Evolutionary conservation across 2,797 vertebrate genomes (phyloP).

Genomic region (Chrosomus eos): DNA sequence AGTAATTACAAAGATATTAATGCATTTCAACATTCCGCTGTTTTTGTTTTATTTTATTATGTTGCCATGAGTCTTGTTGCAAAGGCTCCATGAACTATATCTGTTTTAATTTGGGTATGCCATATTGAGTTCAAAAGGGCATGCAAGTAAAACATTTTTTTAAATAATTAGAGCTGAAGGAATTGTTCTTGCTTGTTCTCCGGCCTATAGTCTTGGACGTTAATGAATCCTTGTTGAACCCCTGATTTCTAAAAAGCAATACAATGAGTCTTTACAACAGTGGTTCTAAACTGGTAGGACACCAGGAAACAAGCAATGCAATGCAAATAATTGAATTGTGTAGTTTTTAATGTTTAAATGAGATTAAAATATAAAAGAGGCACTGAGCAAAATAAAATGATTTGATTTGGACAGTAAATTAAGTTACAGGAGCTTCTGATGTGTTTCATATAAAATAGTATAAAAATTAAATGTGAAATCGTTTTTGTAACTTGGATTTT

Average conservation of each 20-base stretch:
- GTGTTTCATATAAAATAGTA: background rate
- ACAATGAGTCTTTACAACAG: background rate
- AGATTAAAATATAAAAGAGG: background rate
- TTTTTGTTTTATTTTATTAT: constrained; percentile 26
- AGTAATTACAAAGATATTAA: constrained; percentile 69
- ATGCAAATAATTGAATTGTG: background rate
- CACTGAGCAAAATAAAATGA: background rate
- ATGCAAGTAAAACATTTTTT: background rate
- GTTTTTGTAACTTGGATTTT: background rate
- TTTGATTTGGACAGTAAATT: background rate
- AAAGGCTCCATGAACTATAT: background rate
- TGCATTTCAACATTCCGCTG: constrained; percentile 60
- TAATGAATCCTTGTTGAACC: background rate
- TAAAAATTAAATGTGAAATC: background rate
- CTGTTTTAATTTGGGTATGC: constrained; percentile 10
- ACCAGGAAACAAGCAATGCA: no score
- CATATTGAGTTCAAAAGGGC: background rate
- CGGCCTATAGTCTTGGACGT: background rate
- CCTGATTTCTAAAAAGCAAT: background rate
- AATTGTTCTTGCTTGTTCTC: background rate
- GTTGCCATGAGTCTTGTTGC: constrained; percentile 28
- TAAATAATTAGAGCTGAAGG: background rate
- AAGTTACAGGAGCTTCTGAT: background rate
- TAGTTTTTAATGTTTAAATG: background rate
- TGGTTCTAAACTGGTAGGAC: background rate